Percentiles rank a stretch among this genome's conserved stretches.
These are phyloP conservation scores for Homarus americanus DNA, from an alignment of 1,140 invertebrate species.

Conservation along the genomic window DNA sequence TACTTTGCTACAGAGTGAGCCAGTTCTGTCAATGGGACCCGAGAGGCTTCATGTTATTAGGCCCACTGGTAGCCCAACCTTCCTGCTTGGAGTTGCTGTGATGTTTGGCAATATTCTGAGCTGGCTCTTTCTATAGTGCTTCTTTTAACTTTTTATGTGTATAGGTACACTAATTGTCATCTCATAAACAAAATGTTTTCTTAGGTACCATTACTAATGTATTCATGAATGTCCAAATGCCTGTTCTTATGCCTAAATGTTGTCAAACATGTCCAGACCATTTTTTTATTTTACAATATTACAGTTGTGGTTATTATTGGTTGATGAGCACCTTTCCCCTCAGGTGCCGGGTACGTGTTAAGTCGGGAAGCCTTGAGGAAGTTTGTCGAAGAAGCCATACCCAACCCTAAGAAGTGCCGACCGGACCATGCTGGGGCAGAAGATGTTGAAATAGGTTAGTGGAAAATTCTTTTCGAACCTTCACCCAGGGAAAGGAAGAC, in stretches of 20 bases:
- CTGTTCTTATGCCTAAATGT: slow-evolving; percentile 12
- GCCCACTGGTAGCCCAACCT: neutral
- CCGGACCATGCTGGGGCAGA: slow-evolving; percentile 73
- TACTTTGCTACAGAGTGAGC: slow-evolving; percentile 45
- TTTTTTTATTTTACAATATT: neutral
- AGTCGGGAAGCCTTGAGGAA: slow-evolving; percentile 87
- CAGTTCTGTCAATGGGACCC: slow-evolving; percentile 30
- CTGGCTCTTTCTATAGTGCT: slow-evolving; percentile 50
- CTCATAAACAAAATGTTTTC: neutral
- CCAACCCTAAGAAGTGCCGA: slow-evolving; percentile 81
- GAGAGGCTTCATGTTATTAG: slow-evolving; percentile 31
- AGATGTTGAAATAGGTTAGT: slow-evolving; percentile 81
- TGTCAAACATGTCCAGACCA: slow-evolving; percentile 18
- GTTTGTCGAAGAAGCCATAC: slow-evolving; percentile 87
- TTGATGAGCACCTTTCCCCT: neutral
- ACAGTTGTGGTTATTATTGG: neutral
- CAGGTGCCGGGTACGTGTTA: slow-evolving; percentile 87
- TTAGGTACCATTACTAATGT: neutral
- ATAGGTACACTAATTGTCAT: slow-evolving; percentile 41
- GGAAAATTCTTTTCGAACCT: neutral
- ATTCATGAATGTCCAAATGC: slow-evolving; percentile 8
- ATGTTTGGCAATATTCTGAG: slow-evolving; percentile 39
- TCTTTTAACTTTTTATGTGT: slow-evolving; percentile 24
- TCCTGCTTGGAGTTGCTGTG: slow-evolving; percentile 18
- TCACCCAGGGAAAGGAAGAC: too few species aligned